Conservation (phyloP, 2,888 invertebrate species). For the Lutraria lutraria region DNA sequence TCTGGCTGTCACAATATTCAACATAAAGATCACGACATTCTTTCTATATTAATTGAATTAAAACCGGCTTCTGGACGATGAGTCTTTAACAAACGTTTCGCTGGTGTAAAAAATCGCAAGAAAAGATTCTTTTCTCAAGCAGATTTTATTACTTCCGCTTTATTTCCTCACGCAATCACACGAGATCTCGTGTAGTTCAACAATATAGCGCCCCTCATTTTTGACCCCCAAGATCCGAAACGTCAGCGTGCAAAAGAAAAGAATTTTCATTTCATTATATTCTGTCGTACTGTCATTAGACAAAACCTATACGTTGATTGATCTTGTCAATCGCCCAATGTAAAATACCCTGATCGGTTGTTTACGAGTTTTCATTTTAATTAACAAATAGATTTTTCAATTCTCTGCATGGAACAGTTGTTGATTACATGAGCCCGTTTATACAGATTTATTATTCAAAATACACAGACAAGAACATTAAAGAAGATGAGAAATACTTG, state of each 20-base stretch:
- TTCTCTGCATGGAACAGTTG: constrained; percentile 38
- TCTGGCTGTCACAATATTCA: not conserved
- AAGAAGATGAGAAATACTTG: constrained; percentile 62
- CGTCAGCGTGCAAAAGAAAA: constrained; percentile 28
- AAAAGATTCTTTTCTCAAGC: not conserved
- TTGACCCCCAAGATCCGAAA: constrained; percentile 27
- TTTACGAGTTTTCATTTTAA: constrained; percentile 62
- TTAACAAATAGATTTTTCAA: constrained; percentile 65
- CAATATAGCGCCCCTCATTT: not conserved
- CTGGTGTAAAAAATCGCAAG: not conserved
- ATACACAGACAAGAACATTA: constrained; percentile 68
- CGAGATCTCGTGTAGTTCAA: not conserved
- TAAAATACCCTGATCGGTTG: constrained; percentile 47
- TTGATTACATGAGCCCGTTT: constrained; percentile 62
- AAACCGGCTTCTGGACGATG: not conserved
- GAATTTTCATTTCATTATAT: constrained; percentile 40
- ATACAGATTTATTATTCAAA: constrained; percentile 66
- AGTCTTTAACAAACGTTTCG: not conserved
- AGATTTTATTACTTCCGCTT: constrained; percentile 1
- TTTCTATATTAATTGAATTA: not conserved
- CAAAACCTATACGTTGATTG: constrained; percentile 33
- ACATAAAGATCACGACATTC: not conserved
- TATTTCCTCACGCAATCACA: constrained; percentile 11
- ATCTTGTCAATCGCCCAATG: constrained; percentile 30
- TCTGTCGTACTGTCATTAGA: constrained; percentile 39